Evolutionary conservation across 2,797 vertebrate genomes (phyloP).

Genomic region (Scomberomorus guttatus): DNA sequence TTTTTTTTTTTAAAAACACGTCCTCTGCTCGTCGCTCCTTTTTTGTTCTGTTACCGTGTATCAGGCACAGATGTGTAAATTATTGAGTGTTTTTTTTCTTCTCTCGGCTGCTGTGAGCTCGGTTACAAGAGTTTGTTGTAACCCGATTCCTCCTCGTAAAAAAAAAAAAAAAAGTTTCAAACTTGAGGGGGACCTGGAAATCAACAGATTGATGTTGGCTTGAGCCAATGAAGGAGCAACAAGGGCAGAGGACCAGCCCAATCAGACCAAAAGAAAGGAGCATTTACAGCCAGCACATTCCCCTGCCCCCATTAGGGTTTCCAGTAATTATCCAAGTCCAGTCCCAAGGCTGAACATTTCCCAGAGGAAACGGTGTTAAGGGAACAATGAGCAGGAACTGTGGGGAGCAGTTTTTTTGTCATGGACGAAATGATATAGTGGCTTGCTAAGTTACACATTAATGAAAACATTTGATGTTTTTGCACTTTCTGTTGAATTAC

Average conservation of each 20-base stretch:
- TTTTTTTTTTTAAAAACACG: conserved; percentile 21
- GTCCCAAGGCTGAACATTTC: conserved; percentile 76
- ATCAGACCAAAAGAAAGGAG: conserved; percentile 59
- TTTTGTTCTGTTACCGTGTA: conserved; percentile 39
- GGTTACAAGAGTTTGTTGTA: conserved; percentile 85
- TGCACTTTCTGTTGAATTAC: background rate
- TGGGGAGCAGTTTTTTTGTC: conserved; percentile 50
- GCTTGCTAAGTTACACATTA: conserved; percentile 12
- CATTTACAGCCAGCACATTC: conserved; percentile 57
- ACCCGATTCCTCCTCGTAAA: conserved; percentile 77
- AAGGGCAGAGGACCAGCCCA: conserved; percentile 61
- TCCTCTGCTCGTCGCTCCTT: conserved; percentile 17
- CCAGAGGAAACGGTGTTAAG: conserved; percentile 81
- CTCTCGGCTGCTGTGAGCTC: conserved; percentile 72
- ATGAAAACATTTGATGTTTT: background rate
- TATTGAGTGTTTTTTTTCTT: conserved; percentile 82
- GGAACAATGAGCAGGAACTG: conserved; percentile 85
- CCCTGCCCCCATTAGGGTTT: conserved; percentile 73
- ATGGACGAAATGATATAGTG: conserved; percentile 34
- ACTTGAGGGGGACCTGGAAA: conserved; percentile 76
- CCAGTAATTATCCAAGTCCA: conserved; percentile 84
- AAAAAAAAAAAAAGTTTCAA: conserved; percentile 86
- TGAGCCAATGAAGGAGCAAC: conserved; percentile 75
- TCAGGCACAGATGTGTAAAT: conserved; percentile 81
- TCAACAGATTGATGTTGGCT: conserved; percentile 76